Conservation (phyloP, 1,140 invertebrate species). For the Bombus balteatus region DNA sequence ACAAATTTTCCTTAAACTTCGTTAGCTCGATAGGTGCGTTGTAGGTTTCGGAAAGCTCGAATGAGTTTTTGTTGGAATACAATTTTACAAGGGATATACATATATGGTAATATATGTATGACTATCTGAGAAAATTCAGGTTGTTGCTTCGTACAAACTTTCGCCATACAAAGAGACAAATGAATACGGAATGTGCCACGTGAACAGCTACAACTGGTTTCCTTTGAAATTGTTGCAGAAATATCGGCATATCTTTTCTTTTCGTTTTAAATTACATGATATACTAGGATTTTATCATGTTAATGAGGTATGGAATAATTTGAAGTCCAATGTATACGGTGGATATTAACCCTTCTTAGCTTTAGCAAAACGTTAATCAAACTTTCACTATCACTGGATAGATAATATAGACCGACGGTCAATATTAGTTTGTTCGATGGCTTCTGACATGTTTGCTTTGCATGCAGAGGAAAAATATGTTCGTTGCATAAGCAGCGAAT, state of each 20-base stretch:
- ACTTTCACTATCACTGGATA: conserved; percentile 29
- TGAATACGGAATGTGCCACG: no score
- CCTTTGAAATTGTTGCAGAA: no score
- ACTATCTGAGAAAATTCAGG: background rate
- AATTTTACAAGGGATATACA: background rate
- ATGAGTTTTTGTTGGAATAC: background rate
- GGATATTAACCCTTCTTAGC: background rate
- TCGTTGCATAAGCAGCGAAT: background rate
- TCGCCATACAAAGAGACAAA: no score
- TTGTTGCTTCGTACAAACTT: background rate
- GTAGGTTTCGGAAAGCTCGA: background rate
- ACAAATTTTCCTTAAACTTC: background rate
- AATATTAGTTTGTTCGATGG: conserved; percentile 58
- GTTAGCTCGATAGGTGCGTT: background rate
- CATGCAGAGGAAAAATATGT: conserved; percentile 48
- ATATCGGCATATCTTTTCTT: no score
- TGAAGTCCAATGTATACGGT: background rate
- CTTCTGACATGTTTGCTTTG: conserved; percentile 43
- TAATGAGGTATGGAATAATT: background rate
- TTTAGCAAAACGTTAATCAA: conserved; percentile 11
- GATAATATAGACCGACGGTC: conserved; percentile 10
- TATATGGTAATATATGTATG: background rate
- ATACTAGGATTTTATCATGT: background rate
- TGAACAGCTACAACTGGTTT: no score
- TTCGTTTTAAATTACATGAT: no score